Evolutionary conservation across 2,113 vertebrate species (phyloP).

Genomic region (Neotoma lepida): DNA sequence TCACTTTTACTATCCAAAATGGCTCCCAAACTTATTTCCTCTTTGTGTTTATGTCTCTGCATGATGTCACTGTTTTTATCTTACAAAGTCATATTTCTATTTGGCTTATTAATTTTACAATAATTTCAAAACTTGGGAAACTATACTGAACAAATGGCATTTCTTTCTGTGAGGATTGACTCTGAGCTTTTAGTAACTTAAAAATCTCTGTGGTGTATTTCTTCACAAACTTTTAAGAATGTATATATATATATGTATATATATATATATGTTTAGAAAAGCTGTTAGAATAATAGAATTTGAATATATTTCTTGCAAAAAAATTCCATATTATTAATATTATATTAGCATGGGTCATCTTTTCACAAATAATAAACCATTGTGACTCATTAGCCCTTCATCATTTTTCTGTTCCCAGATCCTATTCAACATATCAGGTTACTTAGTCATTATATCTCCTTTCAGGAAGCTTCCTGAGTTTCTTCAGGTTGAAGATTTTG

Average conservation of each 20-base stretch:
- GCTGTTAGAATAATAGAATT: neutral
- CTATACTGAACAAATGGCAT: neutral
- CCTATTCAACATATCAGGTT: neutral
- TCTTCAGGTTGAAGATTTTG: neutral
- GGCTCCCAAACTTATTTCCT: neutral
- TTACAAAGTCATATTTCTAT: neutral
- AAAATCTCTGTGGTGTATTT: neutral
- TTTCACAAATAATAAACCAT: neutral
- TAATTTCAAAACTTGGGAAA: neutral
- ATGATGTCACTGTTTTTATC: neutral
- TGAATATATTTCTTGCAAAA: neutral
- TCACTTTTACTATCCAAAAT: neutral
- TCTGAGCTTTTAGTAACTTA: neutral
- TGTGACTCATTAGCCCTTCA: neutral
- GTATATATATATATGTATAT: neutral
- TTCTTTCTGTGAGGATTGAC: neutral
- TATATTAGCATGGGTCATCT: neutral
- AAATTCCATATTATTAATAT: neutral
- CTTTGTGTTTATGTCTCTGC: neutral
- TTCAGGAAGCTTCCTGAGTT: neutral
- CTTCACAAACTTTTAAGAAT: too few relatives aligned
- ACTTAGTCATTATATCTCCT: neutral
- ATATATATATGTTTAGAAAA: neutral
- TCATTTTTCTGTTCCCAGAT: neutral
- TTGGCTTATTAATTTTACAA: neutral